Percentiles rank a stretch among this genome's conserved stretches.
These are phyloP conservation scores for Agrotis exclamationis DNA, from an alignment of 2,888 invertebrate genomes.

Conservation along the genomic window DNA sequence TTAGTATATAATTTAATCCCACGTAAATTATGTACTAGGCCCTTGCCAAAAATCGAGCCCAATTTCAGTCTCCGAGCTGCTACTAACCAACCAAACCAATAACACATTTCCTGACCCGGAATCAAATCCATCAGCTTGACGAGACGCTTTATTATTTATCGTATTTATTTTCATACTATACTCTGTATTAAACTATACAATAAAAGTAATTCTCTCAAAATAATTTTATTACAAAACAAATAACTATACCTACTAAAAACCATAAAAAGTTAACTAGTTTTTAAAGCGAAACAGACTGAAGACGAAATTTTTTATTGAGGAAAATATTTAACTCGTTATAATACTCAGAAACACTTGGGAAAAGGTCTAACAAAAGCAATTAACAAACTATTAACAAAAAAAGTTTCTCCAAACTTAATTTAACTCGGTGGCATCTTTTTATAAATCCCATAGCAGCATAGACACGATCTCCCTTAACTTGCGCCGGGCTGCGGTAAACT, in stretches of 20 bases:
- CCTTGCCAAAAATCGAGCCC: not conserved
- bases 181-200: no score
- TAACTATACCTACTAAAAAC: no score
- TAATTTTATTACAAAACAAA: no score
- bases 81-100: no score
- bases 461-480: conserved; percentile 46
- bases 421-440: conserved; percentile 20
- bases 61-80: not conserved
- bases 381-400: conserved; percentile 3
- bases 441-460: conserved; percentile 27
- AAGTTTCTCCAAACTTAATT: conserved; percentile 2
- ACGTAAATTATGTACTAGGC: not conserved
- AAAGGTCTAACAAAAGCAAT: not conserved
- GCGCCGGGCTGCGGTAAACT: conserved; percentile 37
- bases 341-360: not conserved
- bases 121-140: no score
- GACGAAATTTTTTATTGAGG: not conserved
- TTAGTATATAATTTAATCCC: not conserved
- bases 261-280: no score
- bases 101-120: no score
- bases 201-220: no score
- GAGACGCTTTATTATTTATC: no score
- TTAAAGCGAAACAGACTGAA: not conserved
- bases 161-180: no score
- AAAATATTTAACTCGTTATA: not conserved